Conservation (phyloP, 2,113 vertebrate genomes). For the Athene cunicularia region DNA sequence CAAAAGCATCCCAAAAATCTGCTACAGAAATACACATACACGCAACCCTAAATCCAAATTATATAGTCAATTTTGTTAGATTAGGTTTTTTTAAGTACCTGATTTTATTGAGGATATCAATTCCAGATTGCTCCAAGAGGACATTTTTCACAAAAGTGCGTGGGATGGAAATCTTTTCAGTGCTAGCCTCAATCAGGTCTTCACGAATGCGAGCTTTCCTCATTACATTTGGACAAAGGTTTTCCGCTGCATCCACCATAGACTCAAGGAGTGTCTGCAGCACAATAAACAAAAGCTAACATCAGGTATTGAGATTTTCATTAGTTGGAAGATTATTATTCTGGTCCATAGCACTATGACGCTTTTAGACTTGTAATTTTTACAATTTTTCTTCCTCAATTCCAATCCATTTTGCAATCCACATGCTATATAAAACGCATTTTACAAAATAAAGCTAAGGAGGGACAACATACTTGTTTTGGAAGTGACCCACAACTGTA, state of each 20-base stretch:
- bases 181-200: constrained; percentile 89
- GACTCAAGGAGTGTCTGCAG: constrained; percentile 87
- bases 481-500: not conserved
- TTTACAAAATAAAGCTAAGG: not conserved
- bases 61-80: not conserved
- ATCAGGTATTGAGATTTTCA: not conserved
- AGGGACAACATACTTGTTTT: not conserved
- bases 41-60: not conserved
- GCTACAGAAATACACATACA: not conserved
- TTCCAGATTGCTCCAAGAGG: constrained; percentile 93
- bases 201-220: constrained; percentile 86
- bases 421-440: not conserved
- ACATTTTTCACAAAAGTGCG: constrained; percentile 93
- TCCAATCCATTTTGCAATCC: not conserved
- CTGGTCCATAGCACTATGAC: not conserved
- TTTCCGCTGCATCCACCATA: constrained; percentile 92
- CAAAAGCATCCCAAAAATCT: not conserved
- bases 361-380: not conserved
- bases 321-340: not conserved
- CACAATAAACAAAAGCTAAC: not conserved
- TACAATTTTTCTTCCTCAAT: not conserved
- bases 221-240: constrained; percentile 93
- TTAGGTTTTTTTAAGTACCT: constrained; percentile 75
- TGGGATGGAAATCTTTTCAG: constrained; percentile 90
- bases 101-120: constrained; percentile 98